Evolutionary conservation across 2,113 vertebrate genomes (phyloP), one percentile per base, ranked within the genome.

Genomic region (Gobius niger): DNA sequence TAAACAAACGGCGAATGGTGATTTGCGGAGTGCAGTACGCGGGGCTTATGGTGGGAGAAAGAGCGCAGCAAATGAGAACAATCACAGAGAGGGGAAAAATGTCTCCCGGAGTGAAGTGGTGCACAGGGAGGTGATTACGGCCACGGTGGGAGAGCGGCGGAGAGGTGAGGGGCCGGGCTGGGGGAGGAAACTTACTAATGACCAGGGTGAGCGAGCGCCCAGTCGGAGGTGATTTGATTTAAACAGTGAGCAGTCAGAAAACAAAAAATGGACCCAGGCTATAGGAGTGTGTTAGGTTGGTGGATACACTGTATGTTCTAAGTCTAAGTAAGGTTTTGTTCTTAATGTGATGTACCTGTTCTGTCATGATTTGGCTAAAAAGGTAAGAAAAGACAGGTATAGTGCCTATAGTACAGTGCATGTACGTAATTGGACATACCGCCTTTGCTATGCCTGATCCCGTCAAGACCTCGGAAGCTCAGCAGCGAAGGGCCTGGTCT

Each of bases 51-150:
- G 56, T 65, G 19, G 42, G 47, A 54, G 49, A 16, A 65, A 90
- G 63, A 91, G 84, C 70, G 84, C 82, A 83, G 83, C 87, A 59
- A 52, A 90, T 82, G 85, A 92, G 87, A 87, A 93, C 86, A 91
- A 65, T 57, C 44, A 16, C 56, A 71, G 44, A 44, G 12, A 4
- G 24, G 24, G 86, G 86, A 84, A 86, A 93, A 91, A 24, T 2
- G 4, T 63, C 42, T 15, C 16, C 47, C 50, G 46, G 63, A 73
- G 70, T 0, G 59, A 75, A 78, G 67, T 24, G 66, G 67, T 51
- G n/a, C 0, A 10, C 51, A 64, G 41, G 19, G 70, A 68, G 52
- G 52, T 1, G 24, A 56, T 49, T 63, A 18, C 19, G 59, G 54
- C 7, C 44, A 49, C 73, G 65, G 65, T 40, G 57, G 70, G 15